A percentile compares a stretch with the other conserved stretches of the same genome.
Evolutionary conservation across 2,888 invertebrate species (phyloP).

Genomic region (Cacoxenus indagator): DNA sequence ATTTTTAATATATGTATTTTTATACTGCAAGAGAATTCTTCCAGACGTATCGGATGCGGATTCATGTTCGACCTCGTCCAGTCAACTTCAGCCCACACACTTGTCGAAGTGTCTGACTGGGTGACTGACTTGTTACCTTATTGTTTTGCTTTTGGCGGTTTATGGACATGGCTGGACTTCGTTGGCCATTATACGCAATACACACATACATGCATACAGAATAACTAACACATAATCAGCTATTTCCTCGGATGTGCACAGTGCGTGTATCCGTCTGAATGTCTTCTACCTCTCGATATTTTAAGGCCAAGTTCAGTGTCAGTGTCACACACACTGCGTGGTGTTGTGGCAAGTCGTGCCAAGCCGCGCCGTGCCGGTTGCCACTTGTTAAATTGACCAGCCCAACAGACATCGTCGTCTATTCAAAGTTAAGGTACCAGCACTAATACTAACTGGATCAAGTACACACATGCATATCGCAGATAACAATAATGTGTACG

Average conservation of each 20-base stretch:
- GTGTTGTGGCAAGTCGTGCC: neutral
- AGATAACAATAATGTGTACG: neutral
- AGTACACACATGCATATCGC: neutral
- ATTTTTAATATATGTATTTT: too few species aligned
- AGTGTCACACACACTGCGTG: neutral
- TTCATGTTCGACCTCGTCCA: neutral
- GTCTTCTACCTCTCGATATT: conserved; percentile 15
- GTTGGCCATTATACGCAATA: neutral
- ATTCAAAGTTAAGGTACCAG: neutral
- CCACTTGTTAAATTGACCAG: conserved; percentile 6
- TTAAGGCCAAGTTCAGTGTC: conserved; percentile 19
- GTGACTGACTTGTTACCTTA: neutral
- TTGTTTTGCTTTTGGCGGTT: conserved; percentile 12
- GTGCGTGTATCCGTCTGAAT: neutral
- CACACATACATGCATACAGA: neutral
- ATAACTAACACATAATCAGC: neutral
- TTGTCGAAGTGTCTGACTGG: too few species aligned
- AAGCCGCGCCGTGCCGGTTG: neutral
- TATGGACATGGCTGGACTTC: neutral
- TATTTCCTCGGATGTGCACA: neutral
- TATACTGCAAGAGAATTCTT: too few species aligned
- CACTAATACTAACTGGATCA: neutral
- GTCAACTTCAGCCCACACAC: too few species aligned
- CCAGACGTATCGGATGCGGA: neutral
- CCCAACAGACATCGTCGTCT: neutral